Percentiles rank a stretch among this genome's conserved stretches.
Conservation (phyloP, 2,113 vertebrate species). For the Coryphaenoides rupestris region DNA sequence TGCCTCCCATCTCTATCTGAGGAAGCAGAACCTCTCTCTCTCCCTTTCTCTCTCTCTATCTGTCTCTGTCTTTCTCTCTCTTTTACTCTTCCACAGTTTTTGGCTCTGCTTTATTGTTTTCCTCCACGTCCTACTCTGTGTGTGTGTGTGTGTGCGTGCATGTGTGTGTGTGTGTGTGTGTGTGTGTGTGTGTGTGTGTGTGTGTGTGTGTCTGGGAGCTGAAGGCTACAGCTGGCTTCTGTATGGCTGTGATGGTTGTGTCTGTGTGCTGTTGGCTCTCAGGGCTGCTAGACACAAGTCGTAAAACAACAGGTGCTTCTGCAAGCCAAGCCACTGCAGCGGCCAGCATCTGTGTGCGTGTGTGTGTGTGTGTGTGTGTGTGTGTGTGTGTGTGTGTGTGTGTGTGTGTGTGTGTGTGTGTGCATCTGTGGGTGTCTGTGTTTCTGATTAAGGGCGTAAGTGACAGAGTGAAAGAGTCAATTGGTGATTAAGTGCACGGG, state of each 20-base stretch:
- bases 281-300: constrained; percentile 7
- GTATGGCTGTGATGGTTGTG: constrained; percentile 3
- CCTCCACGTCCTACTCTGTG: background rate
- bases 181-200: too few species aligned
- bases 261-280: constrained; percentile 3
- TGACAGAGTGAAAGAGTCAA: background rate
- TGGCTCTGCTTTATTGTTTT: background rate
- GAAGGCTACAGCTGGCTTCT: constrained; percentile 21
- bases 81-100: background rate
- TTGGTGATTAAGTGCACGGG: too few species aligned
- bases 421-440: constrained; percentile 6
- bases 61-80: background rate
- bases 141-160: too few species aligned
- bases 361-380: constrained; percentile 2
- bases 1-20: background rate
- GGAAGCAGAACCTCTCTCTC: background rate
- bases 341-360: background rate
- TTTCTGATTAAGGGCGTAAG: background rate
- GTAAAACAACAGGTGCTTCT: constrained; percentile 32
- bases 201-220: constrained; percentile 1
- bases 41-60: background rate
- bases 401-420: background rate
- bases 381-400: constrained; percentile 3
- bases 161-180: too few species aligned
- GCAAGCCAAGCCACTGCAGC: constrained; percentile 8